Conservation (phyloP, 2,113 vertebrate genomes). For the Xyrauchen texanus region DNA sequence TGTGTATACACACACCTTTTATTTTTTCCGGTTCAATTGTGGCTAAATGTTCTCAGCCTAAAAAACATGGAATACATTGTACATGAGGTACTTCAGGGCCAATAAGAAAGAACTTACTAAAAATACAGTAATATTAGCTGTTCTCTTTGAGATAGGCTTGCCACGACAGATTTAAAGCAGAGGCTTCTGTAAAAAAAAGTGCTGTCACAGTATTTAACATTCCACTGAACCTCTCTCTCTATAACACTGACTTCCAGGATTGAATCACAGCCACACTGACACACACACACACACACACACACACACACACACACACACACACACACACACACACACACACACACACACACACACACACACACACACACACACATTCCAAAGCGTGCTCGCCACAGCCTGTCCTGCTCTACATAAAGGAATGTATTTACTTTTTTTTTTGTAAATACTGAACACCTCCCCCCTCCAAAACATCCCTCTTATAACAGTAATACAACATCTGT, state of each 20-base stretch:
- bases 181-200: conserved; percentile 38
- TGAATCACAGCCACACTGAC: conserved; percentile 51
- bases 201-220: conserved; percentile 43
- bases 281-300: conserved; percentile 44
- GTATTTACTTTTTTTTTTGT: conserved; percentile 33
- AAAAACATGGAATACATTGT: no score
- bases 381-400: conserved; percentile 53
- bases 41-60: no score
- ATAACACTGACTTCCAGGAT: conserved; percentile 45
- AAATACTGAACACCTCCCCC: conserved; percentile 16
- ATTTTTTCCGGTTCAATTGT: no score
- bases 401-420: conserved; percentile 58
- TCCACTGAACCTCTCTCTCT: conserved; percentile 46
- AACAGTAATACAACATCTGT: not conserved
- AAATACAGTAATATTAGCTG: not conserved
- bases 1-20: no score
- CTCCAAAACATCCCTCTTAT: conserved; percentile 27
- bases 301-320: conserved; percentile 22
- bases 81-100: not conserved
- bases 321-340: conserved; percentile 23
- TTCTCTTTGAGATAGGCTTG: conserved; percentile 1
- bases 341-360: no score
- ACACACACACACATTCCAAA: conserved; percentile 55
- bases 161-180: conserved; percentile 16
- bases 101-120: not conserved